Evolutionary conservation across 2,888 invertebrate species (phyloP), one percentile per base, ranked within the genome.

Genomic region (Theretra japonica): DNA sequence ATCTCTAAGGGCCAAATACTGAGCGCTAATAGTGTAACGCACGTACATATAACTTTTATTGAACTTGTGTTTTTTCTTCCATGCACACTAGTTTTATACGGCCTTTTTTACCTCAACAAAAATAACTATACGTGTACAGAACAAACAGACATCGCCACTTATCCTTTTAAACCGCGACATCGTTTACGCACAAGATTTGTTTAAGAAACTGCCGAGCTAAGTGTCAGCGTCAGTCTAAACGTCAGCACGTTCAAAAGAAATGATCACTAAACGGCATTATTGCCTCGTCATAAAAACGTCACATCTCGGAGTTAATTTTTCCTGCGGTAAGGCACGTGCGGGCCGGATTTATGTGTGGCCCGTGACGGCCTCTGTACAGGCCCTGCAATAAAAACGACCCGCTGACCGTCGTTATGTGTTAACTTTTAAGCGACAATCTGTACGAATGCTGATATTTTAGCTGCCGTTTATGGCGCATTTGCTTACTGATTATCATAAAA

Each of bases 241-340:
- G 78, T 71, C 73, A 75, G 77, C 85, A 84, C 84, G 86, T 82
- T 76, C 79, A 73, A 74, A 80, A 77, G 82, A 82, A 84, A 81
- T 83, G 81, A 78, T 77, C 82, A 81, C 80, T 83, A 82, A 85
- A 84, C 80, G 83, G 81, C 82, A 83, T 84, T 87, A 87, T 86
- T 83, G 83, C 81, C 77, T 77, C 57, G 78, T 80, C 79, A 82
- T 87, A 86, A 86, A 88, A 88, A 86, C 82, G 76, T 83, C 79
- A 85, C 85, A 85, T 83, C 80, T 77, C 76, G 79, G 79, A 87
- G 86, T 88, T 87, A 89, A 88, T 89, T 90, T 88, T 89, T 90
- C 85, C 85, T 87, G 83, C 81, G 83, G 86, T 80, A 77, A 83
- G 80, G 80, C 86, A 88, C 88, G 86, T 83, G 80, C 81, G 79